Evolutionary conservation across 2,797 vertebrate species (phyloP), one percentile per base, ranked within the genome.

Genomic region (Gobionotothen gibberifrons): DNA sequence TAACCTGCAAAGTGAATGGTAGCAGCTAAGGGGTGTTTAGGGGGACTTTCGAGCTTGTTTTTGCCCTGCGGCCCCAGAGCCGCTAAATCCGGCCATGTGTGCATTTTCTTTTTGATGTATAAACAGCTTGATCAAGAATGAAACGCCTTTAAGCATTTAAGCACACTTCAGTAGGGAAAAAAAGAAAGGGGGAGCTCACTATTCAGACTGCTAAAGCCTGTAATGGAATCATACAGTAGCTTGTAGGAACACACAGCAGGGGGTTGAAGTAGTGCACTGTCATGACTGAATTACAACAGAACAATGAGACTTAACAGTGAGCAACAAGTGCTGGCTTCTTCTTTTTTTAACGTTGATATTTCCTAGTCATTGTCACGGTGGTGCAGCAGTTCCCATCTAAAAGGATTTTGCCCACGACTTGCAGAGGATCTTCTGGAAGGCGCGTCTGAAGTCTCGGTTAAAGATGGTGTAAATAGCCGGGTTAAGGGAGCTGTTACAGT

Each of bases 401-500:
- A 93, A 96, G 85, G 91, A 94, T 92, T 95, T 96, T 85, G 94
- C 94, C 89, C 95, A 94, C 3, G 93, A 89, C 83, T 95, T 95
- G 87, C 96, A 98, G 69, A 98, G 94, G 80, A 98, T 97, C 90
- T 96, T 97, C 86, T 97, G 96, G 89, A 98, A 98, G 70, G 97
- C 96, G 40, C 96, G 93, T 44, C 97, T 93, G 91, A 98, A 98
- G 91, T 98, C 97, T 85, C 96, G 95, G 92, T 98, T 98, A 89
- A 98, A 98, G 87, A 97, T 96, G 32, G 97, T 98, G 91, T 98
- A 98, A 89, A 98, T 97, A 87, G 97, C 96, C 0, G 97, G 97
- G 93, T 98, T 98, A 22, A 98, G 96, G 66, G 96, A 97, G 90
- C 97, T 98, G 95, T 98, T 98, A 86, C 97, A 98, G 93, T 98